A percentile compares a stretch with the other conserved stretches of the same genome.
Conservation (phyloP, 2,888 invertebrate genomes). For the Andrena marginata region DNA sequence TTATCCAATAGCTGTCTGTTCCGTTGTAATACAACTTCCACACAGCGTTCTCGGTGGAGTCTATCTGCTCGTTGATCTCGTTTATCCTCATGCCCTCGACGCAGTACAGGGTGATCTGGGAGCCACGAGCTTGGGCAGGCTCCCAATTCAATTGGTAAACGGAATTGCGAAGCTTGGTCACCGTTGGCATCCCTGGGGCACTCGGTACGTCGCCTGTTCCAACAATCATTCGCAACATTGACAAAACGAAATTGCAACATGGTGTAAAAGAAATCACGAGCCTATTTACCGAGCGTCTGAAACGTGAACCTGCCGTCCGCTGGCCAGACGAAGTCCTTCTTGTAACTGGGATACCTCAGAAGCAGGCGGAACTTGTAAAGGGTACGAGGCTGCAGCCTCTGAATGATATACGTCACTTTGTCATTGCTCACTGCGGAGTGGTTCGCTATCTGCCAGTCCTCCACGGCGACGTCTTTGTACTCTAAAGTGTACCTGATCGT, state of each 20-base stretch:
- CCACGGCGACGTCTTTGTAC: constrained; percentile 85
- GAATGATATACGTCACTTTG: constrained; percentile 78
- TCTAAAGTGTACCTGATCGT: constrained; percentile 85
- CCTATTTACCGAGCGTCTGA: constrained; percentile 89
- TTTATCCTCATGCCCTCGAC: constrained; percentile 88
- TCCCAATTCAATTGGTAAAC: constrained; percentile 94
- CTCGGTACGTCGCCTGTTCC: constrained; percentile 91
- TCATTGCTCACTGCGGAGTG: constrained; percentile 64
- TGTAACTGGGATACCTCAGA: constrained; percentile 87
- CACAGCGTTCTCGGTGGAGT: constrained; percentile 60
- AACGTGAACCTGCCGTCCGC: constrained; percentile 89
- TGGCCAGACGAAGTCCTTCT: constrained; percentile 90
- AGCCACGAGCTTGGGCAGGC: constrained; percentile 91
- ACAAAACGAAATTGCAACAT: neutral
- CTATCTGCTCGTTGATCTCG: constrained; percentile 66
- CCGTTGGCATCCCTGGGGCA: constrained; percentile 90
- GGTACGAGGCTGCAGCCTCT: constrained; percentile 90
- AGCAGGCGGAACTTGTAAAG: constrained; percentile 91
- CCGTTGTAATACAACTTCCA: constrained; percentile 92
- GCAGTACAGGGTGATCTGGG: constrained; percentile 90
- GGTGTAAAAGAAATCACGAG: neutral
- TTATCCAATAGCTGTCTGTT: constrained; percentile 93
- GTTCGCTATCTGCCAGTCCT: constrained; percentile 84
- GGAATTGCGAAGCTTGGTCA: constrained; percentile 91
- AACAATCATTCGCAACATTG: constrained; percentile 12